Evolutionary conservation across 2,113 vertebrate species (phyloP).

Genomic region (Harpagus bidentatus): DNA sequence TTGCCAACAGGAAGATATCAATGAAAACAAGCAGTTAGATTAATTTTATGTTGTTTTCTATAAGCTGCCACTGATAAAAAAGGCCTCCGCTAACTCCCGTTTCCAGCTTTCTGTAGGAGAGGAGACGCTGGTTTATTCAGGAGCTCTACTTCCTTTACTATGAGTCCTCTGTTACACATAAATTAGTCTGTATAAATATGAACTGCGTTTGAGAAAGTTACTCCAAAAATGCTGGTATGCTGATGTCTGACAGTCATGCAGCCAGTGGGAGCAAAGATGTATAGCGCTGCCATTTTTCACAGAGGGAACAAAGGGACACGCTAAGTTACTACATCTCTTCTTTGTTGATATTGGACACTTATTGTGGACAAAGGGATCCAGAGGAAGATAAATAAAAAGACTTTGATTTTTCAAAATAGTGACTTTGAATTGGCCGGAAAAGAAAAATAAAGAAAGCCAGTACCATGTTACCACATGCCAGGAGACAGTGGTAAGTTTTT

Average conservation of each 20-base stretch:
- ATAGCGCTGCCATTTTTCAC: not conserved
- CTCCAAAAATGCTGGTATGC: not conserved
- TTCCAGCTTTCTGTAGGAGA: not conserved
- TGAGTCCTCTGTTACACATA: slow-evolving; percentile 13
- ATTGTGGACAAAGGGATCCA: slow-evolving; percentile 38
- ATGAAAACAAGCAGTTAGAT: not conserved
- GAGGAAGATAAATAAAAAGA: slow-evolving; percentile 59
- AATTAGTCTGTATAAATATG: slow-evolving; percentile 17
- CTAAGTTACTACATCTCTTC: not conserved
- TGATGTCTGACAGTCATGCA: not conserved
- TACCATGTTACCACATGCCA: slow-evolving; percentile 53
- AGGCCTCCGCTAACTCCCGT: not conserved
- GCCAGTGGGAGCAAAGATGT: not conserved
- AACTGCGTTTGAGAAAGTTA: not conserved
- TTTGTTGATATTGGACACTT: slow-evolving; percentile 55
- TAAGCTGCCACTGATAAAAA: not conserved
- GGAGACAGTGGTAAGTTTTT: slow-evolving; percentile 65
- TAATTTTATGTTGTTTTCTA: not conserved
- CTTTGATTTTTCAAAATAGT: slow-evolving; percentile 63
- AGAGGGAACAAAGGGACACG: not conserved
- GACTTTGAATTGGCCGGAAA: slow-evolving; percentile 54
- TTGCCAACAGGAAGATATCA: not conserved
- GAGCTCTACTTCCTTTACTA: not conserved
- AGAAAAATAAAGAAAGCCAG: slow-evolving; percentile 60
- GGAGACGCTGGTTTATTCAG: not conserved